Evolutionary conservation across 2,888 invertebrate species (phyloP).

Genomic region (Morinoia aosen): DNA sequence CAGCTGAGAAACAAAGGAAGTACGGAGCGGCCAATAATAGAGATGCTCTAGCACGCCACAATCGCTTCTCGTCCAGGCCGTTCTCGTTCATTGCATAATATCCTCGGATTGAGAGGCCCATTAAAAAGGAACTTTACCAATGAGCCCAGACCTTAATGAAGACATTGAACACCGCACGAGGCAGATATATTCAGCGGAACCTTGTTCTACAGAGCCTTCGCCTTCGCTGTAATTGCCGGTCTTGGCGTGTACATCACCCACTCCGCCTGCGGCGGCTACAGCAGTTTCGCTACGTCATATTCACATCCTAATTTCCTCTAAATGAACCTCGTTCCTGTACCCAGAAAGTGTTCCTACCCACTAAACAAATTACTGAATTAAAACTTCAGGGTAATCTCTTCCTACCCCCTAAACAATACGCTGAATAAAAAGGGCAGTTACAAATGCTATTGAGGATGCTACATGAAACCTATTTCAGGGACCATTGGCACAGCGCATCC

Average conservation of each 20-base stretch:
- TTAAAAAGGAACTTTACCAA: slow-evolving; percentile 10
- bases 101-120: background rate
- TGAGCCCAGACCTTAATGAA: slow-evolving; percentile 3
- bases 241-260: background rate
- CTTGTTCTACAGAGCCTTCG: background rate
- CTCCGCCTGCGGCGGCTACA: background rate
- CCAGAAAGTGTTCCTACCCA: background rate
- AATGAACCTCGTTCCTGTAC: background rate
- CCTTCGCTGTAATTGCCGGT: background rate
- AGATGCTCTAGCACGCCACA: background rate
- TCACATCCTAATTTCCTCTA: background rate
- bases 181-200: background rate
- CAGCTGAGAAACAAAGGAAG: background rate
- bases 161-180: background rate
- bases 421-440: background rate
- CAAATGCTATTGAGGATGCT: background rate
- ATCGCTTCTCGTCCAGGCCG: background rate
- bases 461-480: background rate
- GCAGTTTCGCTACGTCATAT: background rate
- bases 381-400: background rate
- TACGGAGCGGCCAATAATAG: background rate
- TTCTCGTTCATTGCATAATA: background rate
- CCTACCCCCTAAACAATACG: background rate
- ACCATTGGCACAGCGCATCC: background rate
- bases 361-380: background rate